A percentile compares a stretch with the other conserved stretches of the same genome.
Evolutionary conservation across 1,140 invertebrate species (phyloP).

Genomic region (Drosophila pectinifera): DNA sequence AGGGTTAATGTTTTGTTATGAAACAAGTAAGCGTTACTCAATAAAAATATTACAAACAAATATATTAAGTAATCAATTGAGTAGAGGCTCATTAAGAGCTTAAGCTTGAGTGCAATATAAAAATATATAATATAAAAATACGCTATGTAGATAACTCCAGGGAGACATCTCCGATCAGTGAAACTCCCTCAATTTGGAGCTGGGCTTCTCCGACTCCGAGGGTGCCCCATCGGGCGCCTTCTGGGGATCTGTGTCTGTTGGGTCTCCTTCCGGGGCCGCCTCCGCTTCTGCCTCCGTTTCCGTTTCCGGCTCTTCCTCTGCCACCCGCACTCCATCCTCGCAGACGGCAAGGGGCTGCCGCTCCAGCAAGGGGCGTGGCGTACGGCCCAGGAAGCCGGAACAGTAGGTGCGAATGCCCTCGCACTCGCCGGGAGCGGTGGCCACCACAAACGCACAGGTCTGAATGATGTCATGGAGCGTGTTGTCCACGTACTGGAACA

Average conservation of each 20-base stretch:
- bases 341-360: conserved; percentile 65
- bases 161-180: background rate
- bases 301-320: conserved; percentile 32
- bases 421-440: conserved; percentile 49
- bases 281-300: conserved; percentile 15
- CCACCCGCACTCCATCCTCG: conserved; percentile 55
- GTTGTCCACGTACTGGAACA: conserved; percentile 78
- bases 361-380: conserved; percentile 72
- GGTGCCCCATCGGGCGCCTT: conserved; percentile 5
- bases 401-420: conserved; percentile 71
- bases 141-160: no score
- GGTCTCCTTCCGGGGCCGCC: conserved; percentile 21
- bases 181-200: conserved; percentile 27
- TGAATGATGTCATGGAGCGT: conserved; percentile 75
- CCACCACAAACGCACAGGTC: conserved; percentile 74
- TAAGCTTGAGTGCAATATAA: no score
- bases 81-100: no score
- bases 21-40: background rate
- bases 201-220: background rate
- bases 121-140: no score
- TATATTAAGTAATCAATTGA: background rate
- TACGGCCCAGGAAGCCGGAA: conserved; percentile 63
- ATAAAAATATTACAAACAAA: background rate
- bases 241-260: conserved; percentile 15
- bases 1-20: no score